phyloP scores from a whole-genome alignment of 2,888 invertebrate genomes.

The Thumatha senex region DNA sequence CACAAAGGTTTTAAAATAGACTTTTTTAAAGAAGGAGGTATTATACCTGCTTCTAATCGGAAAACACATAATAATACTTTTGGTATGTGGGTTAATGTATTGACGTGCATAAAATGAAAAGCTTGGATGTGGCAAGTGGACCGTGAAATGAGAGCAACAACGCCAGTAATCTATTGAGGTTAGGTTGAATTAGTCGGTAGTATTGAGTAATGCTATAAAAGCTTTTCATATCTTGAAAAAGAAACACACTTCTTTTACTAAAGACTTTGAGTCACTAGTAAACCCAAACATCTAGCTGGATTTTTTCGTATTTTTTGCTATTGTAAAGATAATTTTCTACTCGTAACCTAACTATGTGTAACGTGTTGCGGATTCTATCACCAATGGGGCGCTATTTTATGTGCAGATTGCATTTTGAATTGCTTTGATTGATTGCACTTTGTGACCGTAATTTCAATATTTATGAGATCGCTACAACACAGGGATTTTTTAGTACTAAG shows the following conservation, averaged over 20 bases:
- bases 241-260: neutral
- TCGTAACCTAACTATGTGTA: too few relatives aligned
- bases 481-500: too few relatives aligned
- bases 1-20: constrained; percentile 19
- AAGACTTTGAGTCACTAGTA: too few relatives aligned
- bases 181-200: neutral
- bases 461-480: too few relatives aligned
- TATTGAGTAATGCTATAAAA: constrained; percentile 1
- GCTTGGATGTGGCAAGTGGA: constrained; percentile 11
- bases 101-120: constrained; percentile 30
- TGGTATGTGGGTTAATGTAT: constrained; percentile 58
- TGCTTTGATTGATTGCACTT: too few relatives aligned
- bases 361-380: too few relatives aligned
- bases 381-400: too few relatives aligned
- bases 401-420: too few relatives aligned
- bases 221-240: neutral
- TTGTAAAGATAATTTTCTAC: too few relatives aligned
- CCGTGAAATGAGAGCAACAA: constrained; percentile 5
- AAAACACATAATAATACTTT: constrained; percentile 26
- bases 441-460: too few relatives aligned
- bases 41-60: neutral
- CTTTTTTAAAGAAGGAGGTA: constrained; percentile 10
- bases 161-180: constrained; percentile 5
- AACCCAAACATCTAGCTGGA: too few relatives aligned
- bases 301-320: too few relatives aligned